Conservation (phyloP, 2,797 vertebrate genomes). For the Karalla daura region DNA sequence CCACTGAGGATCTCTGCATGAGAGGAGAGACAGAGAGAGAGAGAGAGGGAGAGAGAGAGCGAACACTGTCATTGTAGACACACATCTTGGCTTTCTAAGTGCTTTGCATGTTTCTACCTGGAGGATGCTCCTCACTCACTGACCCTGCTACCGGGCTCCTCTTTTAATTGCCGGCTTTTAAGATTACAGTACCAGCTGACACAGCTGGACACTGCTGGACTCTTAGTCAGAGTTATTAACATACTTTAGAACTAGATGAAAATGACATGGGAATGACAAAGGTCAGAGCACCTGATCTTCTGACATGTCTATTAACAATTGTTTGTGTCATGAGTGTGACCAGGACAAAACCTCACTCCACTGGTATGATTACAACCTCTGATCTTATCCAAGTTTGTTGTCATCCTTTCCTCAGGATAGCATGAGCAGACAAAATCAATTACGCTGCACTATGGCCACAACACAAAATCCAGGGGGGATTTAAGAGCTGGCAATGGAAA, state of each 20-base stretch:
- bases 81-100: not conserved
- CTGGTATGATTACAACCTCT: slow-evolving; percentile 57
- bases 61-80: slow-evolving; percentile 1
- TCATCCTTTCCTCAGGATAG: slow-evolving; percentile 23
- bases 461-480: slow-evolving; percentile 54
- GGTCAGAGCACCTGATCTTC: slow-evolving; percentile 3
- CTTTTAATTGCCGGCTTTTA: slow-evolving; percentile 19
- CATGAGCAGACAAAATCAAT: slow-evolving; percentile 61
- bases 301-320: not conserved
- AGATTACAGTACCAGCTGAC: slow-evolving; percentile 11
- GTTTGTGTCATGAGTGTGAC: slow-evolving; percentile 12
- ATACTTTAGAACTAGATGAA: not conserved
- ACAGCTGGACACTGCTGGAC: slow-evolving; percentile 1
- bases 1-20: slow-evolving; percentile 97
- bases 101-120: not conserved
- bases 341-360: slow-evolving; percentile 38
- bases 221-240: slow-evolving; percentile 12
- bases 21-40: slow-evolving; percentile 20
- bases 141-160: slow-evolving; percentile 6
- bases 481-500: slow-evolving; percentile 36
- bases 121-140: slow-evolving; percentile 5
- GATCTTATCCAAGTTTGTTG: slow-evolving; percentile 48
- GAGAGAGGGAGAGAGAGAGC: slow-evolving; percentile 15
- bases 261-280: not conserved
- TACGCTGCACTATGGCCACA: slow-evolving; percentile 36